Percentiles rank a stretch among this genome's conserved stretches.
These are phyloP conservation scores for Orthonychiurus folsomi DNA, from an alignment of 2,888 invertebrate genomes.

Conservation along the genomic window DNA sequence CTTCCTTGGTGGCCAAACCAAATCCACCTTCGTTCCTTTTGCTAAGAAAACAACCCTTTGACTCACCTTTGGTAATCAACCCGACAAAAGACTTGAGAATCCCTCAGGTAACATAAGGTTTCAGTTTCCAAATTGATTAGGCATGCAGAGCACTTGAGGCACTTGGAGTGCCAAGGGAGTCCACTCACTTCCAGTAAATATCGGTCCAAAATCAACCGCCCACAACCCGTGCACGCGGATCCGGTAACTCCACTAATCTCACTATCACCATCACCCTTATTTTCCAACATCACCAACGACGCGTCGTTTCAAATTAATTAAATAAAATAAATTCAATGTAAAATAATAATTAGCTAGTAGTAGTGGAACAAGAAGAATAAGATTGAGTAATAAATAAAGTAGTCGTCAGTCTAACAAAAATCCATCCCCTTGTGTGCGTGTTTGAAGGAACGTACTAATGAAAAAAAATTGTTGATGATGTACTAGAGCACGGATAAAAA, in stretches of 20 bases:
- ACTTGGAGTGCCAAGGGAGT: constrained; percentile 46
- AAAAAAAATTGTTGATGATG: background rate
- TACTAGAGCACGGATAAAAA: background rate
- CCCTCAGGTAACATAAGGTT: constrained; percentile 46
- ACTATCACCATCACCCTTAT: no score
- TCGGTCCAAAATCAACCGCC: constrained; percentile 20
- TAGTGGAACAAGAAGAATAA: no score
- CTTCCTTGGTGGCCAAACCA: no score
- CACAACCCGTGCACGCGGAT: constrained; percentile 22
- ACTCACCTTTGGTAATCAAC: constrained; percentile 47
- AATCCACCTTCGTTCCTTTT: no score
- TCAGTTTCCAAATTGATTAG: constrained; percentile 45
- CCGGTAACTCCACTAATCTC: background rate
- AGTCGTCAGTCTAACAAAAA: no score
- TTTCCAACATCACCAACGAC: constrained; percentile 5
- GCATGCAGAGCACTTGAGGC: constrained; percentile 47
- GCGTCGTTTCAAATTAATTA: no score
- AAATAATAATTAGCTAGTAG: no score
- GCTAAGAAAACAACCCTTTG: no score
- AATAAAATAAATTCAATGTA: no score
- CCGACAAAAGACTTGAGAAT: constrained; percentile 47
- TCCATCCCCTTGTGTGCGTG: no score
- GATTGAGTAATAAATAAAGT: no score
- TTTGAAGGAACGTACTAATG: no score
- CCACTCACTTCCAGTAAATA: constrained; percentile 43